Conservation (phyloP, 2,797 vertebrate species). For the Tokudaia muenninki region DNA sequence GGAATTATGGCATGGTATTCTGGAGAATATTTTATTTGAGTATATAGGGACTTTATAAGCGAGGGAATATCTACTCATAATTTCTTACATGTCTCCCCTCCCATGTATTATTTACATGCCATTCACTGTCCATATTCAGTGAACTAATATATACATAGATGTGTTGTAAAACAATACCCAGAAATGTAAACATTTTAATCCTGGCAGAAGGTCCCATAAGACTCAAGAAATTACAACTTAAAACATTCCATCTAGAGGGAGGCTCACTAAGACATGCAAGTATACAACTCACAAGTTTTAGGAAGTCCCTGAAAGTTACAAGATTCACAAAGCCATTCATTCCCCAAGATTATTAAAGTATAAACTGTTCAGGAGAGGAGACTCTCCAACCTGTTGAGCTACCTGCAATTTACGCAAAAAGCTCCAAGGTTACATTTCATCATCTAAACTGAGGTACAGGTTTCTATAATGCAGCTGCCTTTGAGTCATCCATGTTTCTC, state of each 20-base stretch:
- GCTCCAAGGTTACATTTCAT: not conserved
- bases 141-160: not conserved
- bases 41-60: slow-evolving; percentile 3
- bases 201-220: not conserved
- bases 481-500: not conserved
- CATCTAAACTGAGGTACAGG: not conserved
- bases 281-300: not conserved
- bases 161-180: not conserved
- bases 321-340: not conserved
- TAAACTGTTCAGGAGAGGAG: not conserved
- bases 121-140: not conserved
- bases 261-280: not conserved
- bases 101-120: not conserved
- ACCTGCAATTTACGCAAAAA: not conserved
- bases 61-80: not conserved
- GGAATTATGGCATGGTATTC: not conserved
- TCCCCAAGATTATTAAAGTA: not conserved
- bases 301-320: not conserved
- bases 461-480: not conserved
- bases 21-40: not conserved
- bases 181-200: not conserved
- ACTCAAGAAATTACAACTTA: not conserved
- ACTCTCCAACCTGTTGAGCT: not conserved
- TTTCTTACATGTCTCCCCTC: not conserved
- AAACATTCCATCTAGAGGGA: not conserved